Base-by-base conservation (phyloP, 37 sponge, comb jelly and placozoan species). In the Amphimedon queenslandica region DNA sequence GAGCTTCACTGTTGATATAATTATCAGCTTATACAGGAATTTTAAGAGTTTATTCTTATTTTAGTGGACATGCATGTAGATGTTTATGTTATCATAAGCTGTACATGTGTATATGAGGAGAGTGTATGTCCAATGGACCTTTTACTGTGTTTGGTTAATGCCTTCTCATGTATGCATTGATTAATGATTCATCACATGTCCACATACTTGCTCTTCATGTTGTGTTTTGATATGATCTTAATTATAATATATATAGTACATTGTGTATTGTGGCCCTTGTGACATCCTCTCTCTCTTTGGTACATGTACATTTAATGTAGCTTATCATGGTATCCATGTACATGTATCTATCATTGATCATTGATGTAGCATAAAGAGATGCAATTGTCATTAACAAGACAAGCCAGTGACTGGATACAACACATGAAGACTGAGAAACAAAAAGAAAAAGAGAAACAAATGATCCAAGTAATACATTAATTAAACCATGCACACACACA, bases 331-430 rank as follows among this genome's bases (percentile, higher is more conserved):
- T n/a, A n/a, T n/a, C n/a, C n/a, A n/a, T n/a, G n/a, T n/a, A n/a
- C n/a, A n/a, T n/a, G 5, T n/a, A 11, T n/a, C 27, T 11, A 60
- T 60, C 28, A 60, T 60, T 60, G 5, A n/a, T 60, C 38, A 40
- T 68, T 20, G 35, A 1, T 73, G 16, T 24, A 91, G 88, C 80
- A 92, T 66, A 75, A 71, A 37, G 82, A 84, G 28, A 69, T 92
- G 66, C 77, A 92, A 71, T 39, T 58, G 38, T 87, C 88, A 6
- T 71, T 92, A n/a, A 67, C 85, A 2, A 67, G 55, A 24, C 93
- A 92, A 37, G 89, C 93, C 27, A 41, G 67, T 3, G 93, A 92
- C 55, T 92, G 93, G 93, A 72, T 92, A 25, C 33, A 74, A 36
- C 72, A 75, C 2, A 92, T 80, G 65, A 38, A 42, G 18, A 41